Evolutionary conservation across 1,140 invertebrate species (phyloP).

Genomic region (Lamellibrachia luymesi): DNA sequence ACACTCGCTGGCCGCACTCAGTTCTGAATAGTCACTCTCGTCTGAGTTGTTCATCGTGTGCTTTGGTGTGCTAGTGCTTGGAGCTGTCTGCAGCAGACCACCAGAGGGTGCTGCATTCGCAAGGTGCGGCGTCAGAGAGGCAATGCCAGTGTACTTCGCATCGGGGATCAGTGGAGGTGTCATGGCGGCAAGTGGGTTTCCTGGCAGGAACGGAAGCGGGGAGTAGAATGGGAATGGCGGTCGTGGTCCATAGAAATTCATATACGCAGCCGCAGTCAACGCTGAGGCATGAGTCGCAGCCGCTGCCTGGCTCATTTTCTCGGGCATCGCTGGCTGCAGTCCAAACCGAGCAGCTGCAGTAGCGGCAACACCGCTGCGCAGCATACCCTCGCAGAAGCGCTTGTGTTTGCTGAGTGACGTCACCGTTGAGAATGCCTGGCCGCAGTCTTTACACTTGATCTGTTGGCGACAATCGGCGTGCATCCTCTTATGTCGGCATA

Average conservation of each 20-base stretch:
- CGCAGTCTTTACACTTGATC: constrained; percentile 82
- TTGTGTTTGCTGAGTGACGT: constrained; percentile 70
- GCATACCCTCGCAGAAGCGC: constrained; percentile 61
- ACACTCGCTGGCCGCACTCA: constrained; percentile 39
- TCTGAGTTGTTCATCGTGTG: constrained; percentile 29
- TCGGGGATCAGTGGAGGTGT: constrained; percentile 10
- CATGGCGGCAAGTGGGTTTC: constrained; percentile 20
- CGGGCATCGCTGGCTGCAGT: constrained; percentile 23
- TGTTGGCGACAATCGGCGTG: constrained; percentile 73
- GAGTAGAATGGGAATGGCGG: constrained; percentile 49
- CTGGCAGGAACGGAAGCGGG: constrained; percentile 34
- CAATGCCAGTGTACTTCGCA: background rate
- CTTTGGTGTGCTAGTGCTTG: background rate
- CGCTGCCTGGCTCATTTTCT: constrained; percentile 10
- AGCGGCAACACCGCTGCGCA: background rate
- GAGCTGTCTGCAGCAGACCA: background rate
- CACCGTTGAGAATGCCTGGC: constrained; percentile 83
- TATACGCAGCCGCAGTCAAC: constrained; percentile 39
- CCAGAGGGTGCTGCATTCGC: background rate
- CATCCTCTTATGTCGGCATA: constrained; percentile 98
- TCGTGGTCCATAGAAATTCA: constrained; percentile 44
- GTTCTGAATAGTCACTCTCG: constrained; percentile 32
- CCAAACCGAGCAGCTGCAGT: background rate
- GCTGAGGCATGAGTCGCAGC: constrained; percentile 27
- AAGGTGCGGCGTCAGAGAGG: background rate